These are phyloP conservation scores for Chironomus tepperi DNA, from an alignment of 1,140 invertebrate species.

Conservation along the genomic window DNA sequence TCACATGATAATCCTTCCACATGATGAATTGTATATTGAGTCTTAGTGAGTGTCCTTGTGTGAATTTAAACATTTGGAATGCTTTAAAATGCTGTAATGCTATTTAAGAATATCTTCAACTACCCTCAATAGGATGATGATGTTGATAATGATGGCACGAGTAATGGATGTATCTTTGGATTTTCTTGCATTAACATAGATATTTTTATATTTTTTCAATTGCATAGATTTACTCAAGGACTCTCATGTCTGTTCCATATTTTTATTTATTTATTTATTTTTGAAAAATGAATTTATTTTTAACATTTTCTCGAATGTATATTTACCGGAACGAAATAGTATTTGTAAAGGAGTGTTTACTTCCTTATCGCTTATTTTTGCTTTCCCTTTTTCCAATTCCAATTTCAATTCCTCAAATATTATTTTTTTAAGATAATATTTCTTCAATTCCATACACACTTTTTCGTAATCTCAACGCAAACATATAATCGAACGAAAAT, in stretches of 20 bases:
- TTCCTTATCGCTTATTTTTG: neutral
- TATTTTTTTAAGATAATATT: neutral
- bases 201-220: neutral
- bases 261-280: neutral
- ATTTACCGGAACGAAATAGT: slow-evolving; percentile 7
- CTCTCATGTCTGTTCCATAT: neutral
- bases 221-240: slow-evolving; percentile 5
- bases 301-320: neutral
- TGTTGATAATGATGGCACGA: neutral
- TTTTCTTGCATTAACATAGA: neutral
- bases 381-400: neutral
- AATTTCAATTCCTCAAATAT: neutral
- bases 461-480: neutral
- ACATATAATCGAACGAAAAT: neutral
- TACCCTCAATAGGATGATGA: neutral
- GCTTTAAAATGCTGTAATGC: neutral
- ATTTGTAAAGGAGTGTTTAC: slow-evolving; percentile 14
- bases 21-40: neutral
- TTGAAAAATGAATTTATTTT: neutral
- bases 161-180: neutral
- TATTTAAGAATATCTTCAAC: neutral
- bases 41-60: neutral
- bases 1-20: slow-evolving; percentile 1
- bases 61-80: neutral
- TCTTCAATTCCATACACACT: neutral